phyloP scores from a whole-genome alignment of 2,888 invertebrate species.

The Nebria brevicollis region DNA sequence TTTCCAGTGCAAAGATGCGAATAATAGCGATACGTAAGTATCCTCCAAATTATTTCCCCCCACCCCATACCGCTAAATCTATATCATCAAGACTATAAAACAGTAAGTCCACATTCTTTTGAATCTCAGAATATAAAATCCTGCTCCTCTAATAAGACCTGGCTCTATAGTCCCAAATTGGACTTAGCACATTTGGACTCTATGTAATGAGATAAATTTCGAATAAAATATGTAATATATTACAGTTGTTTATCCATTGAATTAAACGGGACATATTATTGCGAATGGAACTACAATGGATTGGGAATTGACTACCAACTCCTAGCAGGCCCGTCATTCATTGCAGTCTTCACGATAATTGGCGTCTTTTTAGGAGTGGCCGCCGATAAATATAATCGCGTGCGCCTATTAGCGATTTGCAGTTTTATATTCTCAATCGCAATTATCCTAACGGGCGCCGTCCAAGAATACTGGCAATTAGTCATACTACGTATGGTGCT shows the following conservation, averaged over 20 bases:
- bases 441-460: slow-evolving; percentile 85
- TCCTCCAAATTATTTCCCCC: slow-evolving; percentile 46
- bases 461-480: slow-evolving; percentile 90
- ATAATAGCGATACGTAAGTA: slow-evolving; percentile 67
- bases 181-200: too few species aligned
- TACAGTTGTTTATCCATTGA: slow-evolving; percentile 72
- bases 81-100: too few species aligned
- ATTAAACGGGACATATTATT: slow-evolving; percentile 79
- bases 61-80: too few species aligned
- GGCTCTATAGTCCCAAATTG: too few species aligned
- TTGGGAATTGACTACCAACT: slow-evolving; percentile 92
- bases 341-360: slow-evolving; percentile 88
- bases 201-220: too few species aligned
- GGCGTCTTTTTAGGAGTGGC: slow-evolving; percentile 86
- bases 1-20: slow-evolving; percentile 67
- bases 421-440: slow-evolving; percentile 84
- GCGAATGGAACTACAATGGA: slow-evolving; percentile 94
- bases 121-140: too few species aligned
- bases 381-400: slow-evolving; percentile 82
- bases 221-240: too few species aligned
- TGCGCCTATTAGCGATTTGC: slow-evolving; percentile 78
- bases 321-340: slow-evolving; percentile 91
- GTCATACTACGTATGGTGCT: slow-evolving; percentile 85
- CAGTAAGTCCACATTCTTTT: too few species aligned
- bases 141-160: too few species aligned